Base-by-base conservation (phyloP, 2,797 vertebrate species). In the Malacoraja senta region DNA sequence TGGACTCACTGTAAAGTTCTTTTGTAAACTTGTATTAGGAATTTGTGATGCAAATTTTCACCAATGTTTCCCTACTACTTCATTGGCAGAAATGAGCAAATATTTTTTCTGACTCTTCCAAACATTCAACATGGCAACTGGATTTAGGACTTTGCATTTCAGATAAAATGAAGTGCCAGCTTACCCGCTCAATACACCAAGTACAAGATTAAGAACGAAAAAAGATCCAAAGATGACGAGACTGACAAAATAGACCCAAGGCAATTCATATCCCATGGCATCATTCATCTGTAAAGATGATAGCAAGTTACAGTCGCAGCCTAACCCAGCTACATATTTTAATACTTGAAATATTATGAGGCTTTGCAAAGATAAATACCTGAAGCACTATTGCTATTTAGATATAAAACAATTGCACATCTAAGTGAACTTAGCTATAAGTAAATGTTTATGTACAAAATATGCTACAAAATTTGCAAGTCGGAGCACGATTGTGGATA, bases 171-270 rank as follows among this genome's bases (percentile, higher is more conserved):
- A 97, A 96, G 95, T 96, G 95, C 96, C 93, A 96, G 97, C 99
- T 99, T 99, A 99, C 99, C 99, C 99, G 97, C 99, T 99, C 97
- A 99, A 97, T 97, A 99, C 99, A 98, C 99, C 98, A 97, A 99
- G 97, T 97, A 99, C 99, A 98, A 99, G 98, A 97, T 99, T 99
- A 97, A 99, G 98, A 97, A 99, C 98, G 97, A 99, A 99, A 98
- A 99, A 99, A 97, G 99, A 99, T 97, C 99, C 99, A 97, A 99
- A 99, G 98, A 99, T 99, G 97, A 99, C 98, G 97, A 99, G 98
- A 98, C 98, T 99, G 97, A 99, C 99, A 99, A 99, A 99, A 98
- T 99, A 99, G 95, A 99, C 98, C 99, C 99, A 99, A 95, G 99
- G 99, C 97, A 99, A 98, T 97, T 99, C 99, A 97, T 98, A 98